These are phyloP conservation scores for Heterotis niloticus DNA, from an alignment of 2,113 vertebrate genomes.

Conservation along the genomic window DNA sequence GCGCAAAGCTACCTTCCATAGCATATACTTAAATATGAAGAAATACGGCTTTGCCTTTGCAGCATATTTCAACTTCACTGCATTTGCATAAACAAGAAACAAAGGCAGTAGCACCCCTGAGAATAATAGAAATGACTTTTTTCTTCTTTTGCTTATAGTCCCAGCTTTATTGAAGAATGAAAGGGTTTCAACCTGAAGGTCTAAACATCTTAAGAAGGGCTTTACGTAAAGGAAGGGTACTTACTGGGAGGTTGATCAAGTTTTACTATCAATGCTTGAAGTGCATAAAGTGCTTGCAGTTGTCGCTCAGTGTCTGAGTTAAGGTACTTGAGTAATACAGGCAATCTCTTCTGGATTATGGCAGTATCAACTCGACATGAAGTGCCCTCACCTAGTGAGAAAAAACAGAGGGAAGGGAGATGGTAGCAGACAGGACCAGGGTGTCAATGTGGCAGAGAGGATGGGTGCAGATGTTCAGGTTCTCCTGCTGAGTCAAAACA, in stretches of 20 bases:
- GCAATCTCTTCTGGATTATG: constrained; percentile 91
- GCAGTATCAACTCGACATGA: constrained; percentile 88
- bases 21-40: no score
- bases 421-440: neutral
- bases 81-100: no score
- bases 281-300: constrained; percentile 99
- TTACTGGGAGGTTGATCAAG: constrained; percentile 98
- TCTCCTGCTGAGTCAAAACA: no score
- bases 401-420: constrained; percentile 16
- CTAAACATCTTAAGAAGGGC: neutral
- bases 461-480: no score
- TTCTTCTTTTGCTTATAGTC: no score
- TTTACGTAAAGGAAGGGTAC: constrained; percentile 47
- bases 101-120: no score
- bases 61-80: no score
- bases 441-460: neutral
- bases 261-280: constrained; percentile 93
- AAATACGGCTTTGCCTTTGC: no score
- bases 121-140: no score
- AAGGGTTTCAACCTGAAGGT: neutral
- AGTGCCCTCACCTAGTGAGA: constrained; percentile 73
- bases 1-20: no score
- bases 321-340: constrained; percentile 97
- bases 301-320: constrained; percentile 97
- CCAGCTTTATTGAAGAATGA: no score